These are phyloP conservation scores for Drosophila varians DNA, from an alignment of 1,140 invertebrate genomes.

Conservation along the genomic window DNA sequence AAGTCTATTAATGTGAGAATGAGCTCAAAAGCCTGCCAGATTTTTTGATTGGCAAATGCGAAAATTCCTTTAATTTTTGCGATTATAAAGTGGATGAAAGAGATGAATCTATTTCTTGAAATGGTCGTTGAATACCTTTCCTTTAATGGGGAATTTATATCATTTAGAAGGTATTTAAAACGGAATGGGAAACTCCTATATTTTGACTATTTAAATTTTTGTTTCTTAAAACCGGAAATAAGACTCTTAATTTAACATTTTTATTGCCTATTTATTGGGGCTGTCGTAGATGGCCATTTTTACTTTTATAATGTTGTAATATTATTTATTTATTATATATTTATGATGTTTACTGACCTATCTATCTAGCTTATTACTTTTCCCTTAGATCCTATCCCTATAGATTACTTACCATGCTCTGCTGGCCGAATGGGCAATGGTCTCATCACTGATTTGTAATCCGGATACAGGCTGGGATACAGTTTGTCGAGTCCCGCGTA, in stretches of 20 bases:
- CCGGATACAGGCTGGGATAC: constrained; percentile 62
- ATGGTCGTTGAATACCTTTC: not conserved
- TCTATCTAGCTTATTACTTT: no score
- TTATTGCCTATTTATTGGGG: not conserved
- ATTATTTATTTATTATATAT: no score
- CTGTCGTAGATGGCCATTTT: not conserved
- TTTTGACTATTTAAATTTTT: not conserved
- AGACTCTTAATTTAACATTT: not conserved
- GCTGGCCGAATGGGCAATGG: constrained; percentile 65
- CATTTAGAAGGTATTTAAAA: no score
- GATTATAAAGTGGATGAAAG: not conserved
- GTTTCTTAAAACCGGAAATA: not conserved
- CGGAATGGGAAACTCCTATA: no score
- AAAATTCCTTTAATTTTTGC: not conserved
- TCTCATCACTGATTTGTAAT: constrained; percentile 74
- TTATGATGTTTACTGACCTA: no score
- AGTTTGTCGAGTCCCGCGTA: constrained; percentile 60
- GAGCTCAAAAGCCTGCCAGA: not conserved
- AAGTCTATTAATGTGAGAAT: not conserved
- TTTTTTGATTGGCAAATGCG: not conserved
- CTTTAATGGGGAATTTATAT: no score
- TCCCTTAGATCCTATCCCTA: no score
- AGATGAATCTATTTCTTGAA: not conserved
- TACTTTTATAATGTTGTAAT: no score
- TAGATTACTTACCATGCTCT: constrained; percentile 60